Evolutionary conservation across 1,140 invertebrate genomes (phyloP).

Genomic region (Helicoverpa armigera): DNA sequence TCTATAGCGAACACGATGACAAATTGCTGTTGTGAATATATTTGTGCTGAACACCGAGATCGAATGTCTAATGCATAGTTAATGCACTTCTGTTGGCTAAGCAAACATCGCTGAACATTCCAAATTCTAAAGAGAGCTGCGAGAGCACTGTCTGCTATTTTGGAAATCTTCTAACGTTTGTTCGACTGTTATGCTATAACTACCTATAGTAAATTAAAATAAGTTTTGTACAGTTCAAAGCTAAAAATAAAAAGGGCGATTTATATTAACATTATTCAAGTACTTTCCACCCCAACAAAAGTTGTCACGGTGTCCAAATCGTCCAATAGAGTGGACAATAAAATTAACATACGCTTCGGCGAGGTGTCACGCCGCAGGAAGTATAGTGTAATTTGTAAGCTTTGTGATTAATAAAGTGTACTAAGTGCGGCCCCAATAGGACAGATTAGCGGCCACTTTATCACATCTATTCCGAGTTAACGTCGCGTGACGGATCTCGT

Average conservation of each 20-base stretch:
- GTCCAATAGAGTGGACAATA: constrained; percentile 79
- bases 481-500: constrained; percentile 86
- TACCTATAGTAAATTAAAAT: constrained; percentile 31
- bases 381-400: constrained; percentile 84
- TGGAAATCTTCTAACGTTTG: constrained; percentile 35
- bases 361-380: constrained; percentile 81
- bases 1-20: constrained; percentile 36
- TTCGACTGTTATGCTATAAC: background rate
- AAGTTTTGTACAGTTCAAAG: background rate
- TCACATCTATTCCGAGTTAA: constrained; percentile 85
- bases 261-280: constrained; percentile 63
- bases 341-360: constrained; percentile 81
- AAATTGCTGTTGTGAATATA: constrained; percentile 49
- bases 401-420: constrained; percentile 86
- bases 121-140: constrained; percentile 42
- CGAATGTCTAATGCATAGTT: constrained; percentile 49
- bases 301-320: constrained; percentile 76
- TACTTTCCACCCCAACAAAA: constrained; percentile 71
- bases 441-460: constrained; percentile 86
- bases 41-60: constrained; percentile 43
- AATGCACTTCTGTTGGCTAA: constrained; percentile 44
- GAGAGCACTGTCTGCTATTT: constrained; percentile 33
- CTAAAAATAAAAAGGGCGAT: constrained; percentile 46
- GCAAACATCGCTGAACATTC: constrained; percentile 40
- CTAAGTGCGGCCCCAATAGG: constrained; percentile 85